phyloP scores from a whole-genome alignment of 2,888 invertebrate species.

The Sesia bembeciformis region DNA sequence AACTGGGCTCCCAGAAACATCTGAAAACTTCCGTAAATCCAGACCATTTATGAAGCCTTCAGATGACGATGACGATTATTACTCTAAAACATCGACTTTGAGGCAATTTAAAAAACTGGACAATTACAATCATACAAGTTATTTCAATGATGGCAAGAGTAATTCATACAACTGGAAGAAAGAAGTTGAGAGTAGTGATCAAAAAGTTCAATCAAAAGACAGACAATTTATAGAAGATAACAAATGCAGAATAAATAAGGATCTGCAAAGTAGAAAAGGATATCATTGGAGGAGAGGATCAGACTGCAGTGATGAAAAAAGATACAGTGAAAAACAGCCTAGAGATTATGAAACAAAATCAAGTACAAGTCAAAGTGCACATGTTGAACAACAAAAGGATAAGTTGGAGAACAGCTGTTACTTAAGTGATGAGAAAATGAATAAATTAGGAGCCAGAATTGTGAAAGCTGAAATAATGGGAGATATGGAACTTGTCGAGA shows the following conservation, averaged over 20 bases:
- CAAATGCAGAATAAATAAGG: no score
- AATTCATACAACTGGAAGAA: constrained; percentile 33
- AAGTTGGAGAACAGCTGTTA: constrained; percentile 18
- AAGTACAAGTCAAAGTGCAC: neutral
- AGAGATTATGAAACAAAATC: neutral
- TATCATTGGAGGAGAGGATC: neutral
- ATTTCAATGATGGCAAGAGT: neutral
- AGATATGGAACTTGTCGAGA: constrained; percentile 78
- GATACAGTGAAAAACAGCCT: neutral
- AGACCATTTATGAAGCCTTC: constrained; percentile 52
- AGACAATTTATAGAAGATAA: neutral
- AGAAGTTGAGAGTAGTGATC: constrained; percentile 1
- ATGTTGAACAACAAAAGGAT: neutral
- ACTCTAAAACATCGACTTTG: constrained; percentile 17
- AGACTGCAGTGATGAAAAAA: neutral
- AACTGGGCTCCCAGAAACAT: constrained; percentile 81
- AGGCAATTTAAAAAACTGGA: constrained; percentile 8
- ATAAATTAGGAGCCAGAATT: constrained; percentile 91
- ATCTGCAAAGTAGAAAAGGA: neutral
- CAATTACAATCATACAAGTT: constrained; percentile 6
- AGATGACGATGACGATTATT: constrained; percentile 37
- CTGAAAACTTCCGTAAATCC: constrained; percentile 44
- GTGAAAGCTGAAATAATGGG: constrained; percentile 97
- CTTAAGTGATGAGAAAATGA: constrained; percentile 88
- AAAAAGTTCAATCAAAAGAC: neutral